Evolutionary conservation across 2,797 vertebrate species (phyloP).

Genomic region (Atherinosoma microstoma): DNA sequence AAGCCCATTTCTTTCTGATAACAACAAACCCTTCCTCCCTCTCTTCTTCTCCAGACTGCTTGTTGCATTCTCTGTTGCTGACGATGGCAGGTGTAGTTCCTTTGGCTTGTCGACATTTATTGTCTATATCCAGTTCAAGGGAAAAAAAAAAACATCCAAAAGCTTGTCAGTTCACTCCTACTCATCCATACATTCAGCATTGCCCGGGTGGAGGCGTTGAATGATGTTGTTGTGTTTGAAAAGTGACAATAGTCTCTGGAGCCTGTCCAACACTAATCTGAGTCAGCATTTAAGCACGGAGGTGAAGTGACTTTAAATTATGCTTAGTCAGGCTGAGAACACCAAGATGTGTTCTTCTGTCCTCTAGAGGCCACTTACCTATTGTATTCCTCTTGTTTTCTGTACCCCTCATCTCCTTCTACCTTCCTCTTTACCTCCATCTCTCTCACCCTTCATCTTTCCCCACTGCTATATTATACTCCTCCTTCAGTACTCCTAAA

Average conservation of each 20-base stretch:
- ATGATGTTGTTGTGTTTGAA: slow-evolving; percentile 19
- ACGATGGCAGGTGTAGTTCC: not conserved
- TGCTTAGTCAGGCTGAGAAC: slow-evolving; percentile 59
- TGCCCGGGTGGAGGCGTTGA: slow-evolving; percentile 1
- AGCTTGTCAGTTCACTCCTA: not conserved
- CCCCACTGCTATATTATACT: not conserved
- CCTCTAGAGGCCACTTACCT: slow-evolving; percentile 13
- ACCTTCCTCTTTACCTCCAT: not conserved
- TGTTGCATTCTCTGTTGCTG: not conserved
- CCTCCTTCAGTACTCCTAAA: not conserved
- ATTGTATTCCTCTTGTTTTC: slow-evolving; percentile 9
- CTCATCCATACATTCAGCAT: not conserved
- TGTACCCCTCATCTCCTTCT: not conserved
- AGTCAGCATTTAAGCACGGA: slow-evolving; percentile 51
- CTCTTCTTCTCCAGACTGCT: not conserved
- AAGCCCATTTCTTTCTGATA: not conserved
- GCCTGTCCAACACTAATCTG: slow-evolving; percentile 34
- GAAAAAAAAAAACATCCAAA: not conserved
- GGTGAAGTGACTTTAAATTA: slow-evolving; percentile 43
- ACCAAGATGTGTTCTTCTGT: slow-evolving; percentile 30
- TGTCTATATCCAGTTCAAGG: not conserved
- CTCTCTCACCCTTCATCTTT: not conserved
- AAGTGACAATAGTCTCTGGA: slow-evolving; percentile 23
- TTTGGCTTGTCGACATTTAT: not conserved
- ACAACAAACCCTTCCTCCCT: not conserved